phyloP scores from a whole-genome alignment of 2,113 vertebrate species.

The Petromus typicus region DNA sequence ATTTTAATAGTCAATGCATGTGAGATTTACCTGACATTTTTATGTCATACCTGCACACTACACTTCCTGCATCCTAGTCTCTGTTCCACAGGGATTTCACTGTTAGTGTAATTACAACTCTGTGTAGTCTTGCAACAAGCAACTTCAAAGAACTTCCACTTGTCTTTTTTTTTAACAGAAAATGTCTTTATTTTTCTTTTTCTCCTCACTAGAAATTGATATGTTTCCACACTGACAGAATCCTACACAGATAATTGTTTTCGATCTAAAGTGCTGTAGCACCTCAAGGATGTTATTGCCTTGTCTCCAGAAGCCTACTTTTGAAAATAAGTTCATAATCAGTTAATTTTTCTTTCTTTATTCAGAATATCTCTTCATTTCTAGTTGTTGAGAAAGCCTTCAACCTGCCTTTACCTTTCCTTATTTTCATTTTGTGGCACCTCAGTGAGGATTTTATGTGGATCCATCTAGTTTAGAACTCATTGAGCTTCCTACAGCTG shows the following conservation, averaged over 20 bases:
- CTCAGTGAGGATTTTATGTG: not conserved
- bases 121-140: not conserved
- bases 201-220: not conserved
- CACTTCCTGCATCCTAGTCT: not conserved
- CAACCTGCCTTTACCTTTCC: not conserved
- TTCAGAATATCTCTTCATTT: not conserved
- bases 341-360: not conserved
- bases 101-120: not conserved
- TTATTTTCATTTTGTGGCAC: not conserved
- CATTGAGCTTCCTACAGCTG: not conserved
- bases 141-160: conserved; percentile 13
- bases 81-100: not conserved
- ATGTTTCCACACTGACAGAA: not conserved
- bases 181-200: not conserved
- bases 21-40: not conserved
- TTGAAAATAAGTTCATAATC: not conserved
- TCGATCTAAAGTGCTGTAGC: not conserved
- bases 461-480: not conserved
- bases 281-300: not conserved
- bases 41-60: not conserved
- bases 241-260: not conserved
- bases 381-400: not conserved
- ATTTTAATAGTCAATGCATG: not conserved
- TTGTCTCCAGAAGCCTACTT: not conserved
- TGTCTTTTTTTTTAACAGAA: not conserved